Percentiles rank a stretch among this genome's conserved stretches.
phyloP scores from a whole-genome alignment of 2,888 invertebrate species.

The Cosmorhoe ocellata region DNA sequence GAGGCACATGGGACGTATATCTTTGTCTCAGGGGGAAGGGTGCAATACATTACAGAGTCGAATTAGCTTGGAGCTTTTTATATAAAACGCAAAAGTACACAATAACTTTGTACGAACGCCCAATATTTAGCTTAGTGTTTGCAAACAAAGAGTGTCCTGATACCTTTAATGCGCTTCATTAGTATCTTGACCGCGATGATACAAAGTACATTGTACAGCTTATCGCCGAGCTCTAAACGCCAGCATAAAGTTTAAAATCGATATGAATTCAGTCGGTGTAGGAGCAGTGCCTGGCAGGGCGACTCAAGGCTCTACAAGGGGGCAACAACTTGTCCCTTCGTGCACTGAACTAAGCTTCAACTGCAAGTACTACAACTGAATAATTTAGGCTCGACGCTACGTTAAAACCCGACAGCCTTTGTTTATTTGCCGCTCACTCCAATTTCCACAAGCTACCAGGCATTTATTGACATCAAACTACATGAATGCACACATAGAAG shows the following conservation, averaged over 20 bases:
- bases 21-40: no score
- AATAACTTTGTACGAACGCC: no score
- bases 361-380: slow-evolving; percentile 55
- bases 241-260: slow-evolving; percentile 31
- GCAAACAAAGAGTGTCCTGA: slow-evolving; percentile 23
- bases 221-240: slow-evolving; percentile 19
- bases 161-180: slow-evolving; percentile 25
- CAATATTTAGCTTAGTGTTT: neutral
- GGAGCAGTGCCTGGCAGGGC: slow-evolving; percentile 46
- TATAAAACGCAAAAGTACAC: no score
- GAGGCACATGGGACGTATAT: no score
- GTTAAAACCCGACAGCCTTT: slow-evolving; percentile 28
- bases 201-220: slow-evolving; percentile 28
- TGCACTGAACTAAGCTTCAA: slow-evolving; percentile 62
- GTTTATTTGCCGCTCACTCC: slow-evolving; percentile 20
- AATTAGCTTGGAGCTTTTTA: no score
- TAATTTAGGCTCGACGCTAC: slow-evolving; percentile 49
- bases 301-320: slow-evolving; percentile 59
- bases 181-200: slow-evolving; percentile 32
- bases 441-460: slow-evolving; percentile 12
- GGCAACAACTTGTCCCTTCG: slow-evolving; percentile 69
- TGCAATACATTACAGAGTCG: no score
- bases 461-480: slow-evolving; percentile 17
- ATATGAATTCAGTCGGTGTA: slow-evolving; percentile 32
- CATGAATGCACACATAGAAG: neutral